Conservation (phyloP, 2,797 vertebrate species). For the Scleropages formosus region DNA sequence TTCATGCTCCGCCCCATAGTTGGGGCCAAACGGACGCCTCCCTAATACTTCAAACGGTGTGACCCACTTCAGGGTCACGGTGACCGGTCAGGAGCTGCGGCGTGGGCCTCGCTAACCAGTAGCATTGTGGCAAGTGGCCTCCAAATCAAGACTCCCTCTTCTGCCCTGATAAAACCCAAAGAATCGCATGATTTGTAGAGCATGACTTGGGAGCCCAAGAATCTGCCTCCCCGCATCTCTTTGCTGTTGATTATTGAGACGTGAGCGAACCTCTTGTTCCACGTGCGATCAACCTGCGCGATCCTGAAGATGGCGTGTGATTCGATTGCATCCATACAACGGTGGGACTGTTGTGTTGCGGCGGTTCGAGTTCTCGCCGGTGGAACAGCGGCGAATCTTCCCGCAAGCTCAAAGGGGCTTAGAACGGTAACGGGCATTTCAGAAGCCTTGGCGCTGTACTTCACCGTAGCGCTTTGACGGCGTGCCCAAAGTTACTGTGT, state of each 20-base stretch:
- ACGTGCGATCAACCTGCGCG: background rate
- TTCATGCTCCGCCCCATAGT: constrained; percentile 42
- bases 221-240: background rate
- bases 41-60: constrained; percentile 32
- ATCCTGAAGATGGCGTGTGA: too few species aligned
- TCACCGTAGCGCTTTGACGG: constrained; percentile 42
- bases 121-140: background rate
- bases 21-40: constrained; percentile 44
- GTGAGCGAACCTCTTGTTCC: background rate
- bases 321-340: background rate
- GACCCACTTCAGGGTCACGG: background rate
- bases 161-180: background rate
- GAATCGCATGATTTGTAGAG: background rate
- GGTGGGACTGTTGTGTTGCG: background rate
- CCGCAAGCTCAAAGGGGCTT: constrained; percentile 60
- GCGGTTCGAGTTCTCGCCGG: background rate
- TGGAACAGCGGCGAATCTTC: constrained; percentile 55
- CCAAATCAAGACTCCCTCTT: background rate
- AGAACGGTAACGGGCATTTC: constrained; percentile 54
- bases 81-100: background rate
- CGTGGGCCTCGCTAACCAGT: background rate
- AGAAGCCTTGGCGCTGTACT: constrained; percentile 51
- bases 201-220: background rate
- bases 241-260: background rate
- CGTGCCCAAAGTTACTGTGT: constrained; percentile 14